Percentiles rank a stretch among this genome's conserved stretches.
Conservation (phyloP, 2,888 invertebrate species). For the Cyclophora albipunctata region DNA sequence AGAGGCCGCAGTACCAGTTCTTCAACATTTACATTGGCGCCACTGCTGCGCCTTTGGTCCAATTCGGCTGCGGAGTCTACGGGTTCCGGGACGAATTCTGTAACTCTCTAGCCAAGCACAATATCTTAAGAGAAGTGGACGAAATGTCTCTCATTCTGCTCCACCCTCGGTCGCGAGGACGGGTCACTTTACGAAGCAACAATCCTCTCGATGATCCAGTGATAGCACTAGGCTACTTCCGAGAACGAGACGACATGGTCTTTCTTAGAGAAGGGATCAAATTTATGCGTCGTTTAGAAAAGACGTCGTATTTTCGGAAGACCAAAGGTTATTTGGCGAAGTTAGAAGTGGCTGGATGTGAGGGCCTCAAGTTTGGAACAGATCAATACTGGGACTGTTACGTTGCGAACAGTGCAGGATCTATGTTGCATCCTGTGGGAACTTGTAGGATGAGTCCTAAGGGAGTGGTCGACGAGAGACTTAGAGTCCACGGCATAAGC, state of each 20-base stretch:
- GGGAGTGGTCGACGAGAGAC: slow-evolving; percentile 52
- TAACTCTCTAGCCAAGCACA: slow-evolving; percentile 35
- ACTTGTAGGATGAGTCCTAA: slow-evolving; percentile 53
- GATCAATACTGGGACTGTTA: slow-evolving; percentile 80
- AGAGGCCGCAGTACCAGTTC: slow-evolving; percentile 49
- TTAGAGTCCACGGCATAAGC: slow-evolving; percentile 43
- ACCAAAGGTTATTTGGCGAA: slow-evolving; percentile 34
- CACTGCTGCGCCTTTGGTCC: slow-evolving; percentile 31
- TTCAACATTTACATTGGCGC: slow-evolving; percentile 50
- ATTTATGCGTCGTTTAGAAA: slow-evolving; percentile 34
- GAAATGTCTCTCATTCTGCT: slow-evolving; percentile 32
- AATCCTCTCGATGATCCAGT: slow-evolving; percentile 48
- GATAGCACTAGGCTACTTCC: slow-evolving; percentile 47
- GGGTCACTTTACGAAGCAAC: slow-evolving; percentile 40
- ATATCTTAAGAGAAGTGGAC: slow-evolving; percentile 40
- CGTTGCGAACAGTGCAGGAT: slow-evolving; percentile 68
- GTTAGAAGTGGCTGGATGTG: slow-evolving; percentile 68
- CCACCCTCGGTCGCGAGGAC: slow-evolving; percentile 52
- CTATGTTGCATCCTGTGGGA: slow-evolving; percentile 77
- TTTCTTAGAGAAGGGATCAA: slow-evolving; percentile 39
- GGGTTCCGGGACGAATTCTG: slow-evolving; percentile 29
- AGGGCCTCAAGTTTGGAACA: slow-evolving; percentile 55
- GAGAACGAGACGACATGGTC: slow-evolving; percentile 37
- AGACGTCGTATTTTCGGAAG: slow-evolving; percentile 42
- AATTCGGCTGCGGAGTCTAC: slow-evolving; percentile 32